Base-by-base conservation (phyloP, 2,888 invertebrate genomes). In the Kryphioiulus occultus region DNA sequence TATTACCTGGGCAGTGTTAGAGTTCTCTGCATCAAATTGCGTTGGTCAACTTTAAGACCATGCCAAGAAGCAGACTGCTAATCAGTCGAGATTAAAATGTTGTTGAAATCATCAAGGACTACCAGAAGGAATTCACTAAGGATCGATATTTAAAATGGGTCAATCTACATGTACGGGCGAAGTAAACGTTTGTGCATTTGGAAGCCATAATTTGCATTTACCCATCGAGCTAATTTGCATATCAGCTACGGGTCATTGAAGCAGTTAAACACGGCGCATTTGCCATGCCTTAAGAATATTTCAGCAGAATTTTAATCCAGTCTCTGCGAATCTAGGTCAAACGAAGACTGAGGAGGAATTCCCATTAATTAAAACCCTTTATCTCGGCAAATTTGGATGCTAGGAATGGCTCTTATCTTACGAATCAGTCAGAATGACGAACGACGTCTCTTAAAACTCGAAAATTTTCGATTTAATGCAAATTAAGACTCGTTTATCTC, bases 131-230 rank as follows among this genome's bases (percentile, higher is more conserved):
- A 78, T 30, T 30, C 78, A 15, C 17, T 10, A 30, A 30, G 30
- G 78, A 78, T 78, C 78, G 78, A 78, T 78, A 78, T 78, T 30
- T 78, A 78, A 78, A 78, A 78, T 78, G 78, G 78, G 78, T 78
- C 78, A 78, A 78, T 30, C 78, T 15, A 78, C 78, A 15, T n/a
- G 42, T 42, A 42, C 42, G 5, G 53, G 30, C 26, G 78, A 78
- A 30, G 26, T 30, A 78, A 30, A 78, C 78, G 78, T 78, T 78
- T 30, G 78, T 78, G 78, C 78, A 30, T 78, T 30, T 78, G 26
- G 78, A 30, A 30, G 15, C 78, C 78, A 78, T 78, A 78, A 78
- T 78, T 30, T 78, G 78, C 78, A 78, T 78, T 30, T 78, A 78
- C 22, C 78, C 30, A 78, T 30, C 30, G 17, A 30, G 78, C 78